phyloP scores from a whole-genome alignment of 2,113 vertebrate species.

The Seriola rivoliana region DNA sequence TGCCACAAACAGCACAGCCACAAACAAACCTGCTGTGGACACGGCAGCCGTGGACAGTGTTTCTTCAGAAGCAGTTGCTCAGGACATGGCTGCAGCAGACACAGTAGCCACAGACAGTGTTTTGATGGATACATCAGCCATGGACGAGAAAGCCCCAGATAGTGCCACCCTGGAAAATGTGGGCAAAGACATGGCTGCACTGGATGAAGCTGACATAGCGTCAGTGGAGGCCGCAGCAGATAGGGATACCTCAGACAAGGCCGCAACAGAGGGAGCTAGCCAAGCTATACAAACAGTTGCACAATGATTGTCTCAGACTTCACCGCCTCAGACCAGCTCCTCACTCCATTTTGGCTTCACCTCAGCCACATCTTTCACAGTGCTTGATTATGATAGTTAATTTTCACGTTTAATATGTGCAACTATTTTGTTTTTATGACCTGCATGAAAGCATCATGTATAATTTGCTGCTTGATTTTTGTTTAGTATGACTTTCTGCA shows the following conservation, averaged over 20 bases:
- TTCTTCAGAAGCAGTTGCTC: constrained; percentile 38
- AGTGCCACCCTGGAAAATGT: constrained; percentile 6
- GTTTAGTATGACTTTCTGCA: constrained; percentile 78
- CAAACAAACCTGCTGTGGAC: constrained; percentile 11
- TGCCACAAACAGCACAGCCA: constrained; percentile 24
- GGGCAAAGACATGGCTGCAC: constrained; percentile 16
- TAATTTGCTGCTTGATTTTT: constrained; percentile 87
- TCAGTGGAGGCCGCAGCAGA: constrained; percentile 56
- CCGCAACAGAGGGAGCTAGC: constrained; percentile 57
- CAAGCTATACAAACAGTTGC: constrained; percentile 85
- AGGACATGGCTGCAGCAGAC: constrained; percentile 27
- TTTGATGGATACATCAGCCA: constrained; percentile 24
- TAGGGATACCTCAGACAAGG: constrained; percentile 58
- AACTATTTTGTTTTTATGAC: constrained; percentile 79
- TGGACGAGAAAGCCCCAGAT: constrained; percentile 8
- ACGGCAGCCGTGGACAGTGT: constrained; percentile 20
- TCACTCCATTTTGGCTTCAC: constrained; percentile 87
- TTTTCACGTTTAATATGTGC: constrained; percentile 84
- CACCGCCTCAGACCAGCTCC: constrained; percentile 68
- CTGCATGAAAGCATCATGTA: constrained; percentile 86
- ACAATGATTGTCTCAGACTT: constrained; percentile 78
- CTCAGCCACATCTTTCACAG: constrained; percentile 85
- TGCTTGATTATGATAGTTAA: constrained; percentile 73
- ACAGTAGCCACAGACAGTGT: not conserved
- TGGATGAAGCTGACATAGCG: constrained; percentile 12